Conservation (phyloP, 2,797 vertebrate genomes). For the Benthosema pterotum region DNA sequence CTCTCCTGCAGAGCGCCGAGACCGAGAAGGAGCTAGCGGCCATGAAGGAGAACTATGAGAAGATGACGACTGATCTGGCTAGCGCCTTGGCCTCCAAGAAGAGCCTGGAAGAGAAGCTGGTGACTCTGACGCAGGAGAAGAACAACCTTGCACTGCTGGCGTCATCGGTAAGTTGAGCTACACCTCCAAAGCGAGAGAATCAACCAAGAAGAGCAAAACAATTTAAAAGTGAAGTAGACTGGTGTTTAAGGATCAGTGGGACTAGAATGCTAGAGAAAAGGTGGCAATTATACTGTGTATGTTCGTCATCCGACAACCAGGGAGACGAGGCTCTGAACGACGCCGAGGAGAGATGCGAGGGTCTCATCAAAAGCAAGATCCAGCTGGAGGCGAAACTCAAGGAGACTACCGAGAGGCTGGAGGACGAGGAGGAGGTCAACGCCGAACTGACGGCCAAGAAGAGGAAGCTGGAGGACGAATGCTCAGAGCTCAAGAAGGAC, state of each 20-base stretch:
- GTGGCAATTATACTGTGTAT: too few species aligned
- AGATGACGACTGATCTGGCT: conserved; percentile 84
- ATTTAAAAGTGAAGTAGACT: too few species aligned
- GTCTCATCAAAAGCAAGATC: conserved; percentile 85
- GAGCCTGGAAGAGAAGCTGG: conserved; percentile 91
- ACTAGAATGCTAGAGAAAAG: too few species aligned
- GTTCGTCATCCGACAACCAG: too few species aligned
- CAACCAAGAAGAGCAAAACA: too few species aligned
- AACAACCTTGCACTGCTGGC: conserved; percentile 87
- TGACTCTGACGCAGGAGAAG: conserved; percentile 87
- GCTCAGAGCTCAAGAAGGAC: conserved; percentile 75
- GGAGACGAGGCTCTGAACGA: conserved; percentile 52
- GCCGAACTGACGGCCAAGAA: conserved; percentile 84
- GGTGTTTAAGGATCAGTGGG: too few species aligned
- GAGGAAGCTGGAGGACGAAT: conserved; percentile 79
- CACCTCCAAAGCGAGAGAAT: too few species aligned
- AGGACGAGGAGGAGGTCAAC: conserved; percentile 89
- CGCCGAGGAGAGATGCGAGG: conserved; percentile 89
- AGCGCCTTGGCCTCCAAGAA: conserved; percentile 87
- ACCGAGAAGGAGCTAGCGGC: conserved; percentile 91
- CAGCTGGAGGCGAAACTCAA: conserved; percentile 88
- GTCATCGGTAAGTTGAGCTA: conserved; percentile 80
- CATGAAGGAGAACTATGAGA: conserved; percentile 91
- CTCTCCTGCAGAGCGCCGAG: conserved; percentile 89
- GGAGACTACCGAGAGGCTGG: conserved; percentile 83